Conservation (phyloP, 2,888 invertebrate species). For the Troglohyphantes excavatus region DNA sequence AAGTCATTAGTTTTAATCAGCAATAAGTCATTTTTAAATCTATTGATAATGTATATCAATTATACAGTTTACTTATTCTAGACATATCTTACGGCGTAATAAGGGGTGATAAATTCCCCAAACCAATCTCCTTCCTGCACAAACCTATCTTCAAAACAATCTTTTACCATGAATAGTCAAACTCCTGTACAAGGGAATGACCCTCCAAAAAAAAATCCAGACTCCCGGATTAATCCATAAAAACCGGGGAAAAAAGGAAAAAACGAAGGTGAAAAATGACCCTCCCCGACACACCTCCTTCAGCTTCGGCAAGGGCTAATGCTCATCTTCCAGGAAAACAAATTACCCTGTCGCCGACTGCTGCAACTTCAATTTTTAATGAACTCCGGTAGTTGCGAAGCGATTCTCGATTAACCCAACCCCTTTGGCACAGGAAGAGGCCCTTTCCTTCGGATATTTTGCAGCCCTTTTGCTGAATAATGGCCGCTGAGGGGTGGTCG, state of each 20-base stretch:
- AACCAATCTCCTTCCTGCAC: too few species aligned
- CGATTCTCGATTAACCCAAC: constrained; percentile 68
- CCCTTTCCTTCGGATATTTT: constrained; percentile 55
- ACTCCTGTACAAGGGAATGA: constrained; percentile 7
- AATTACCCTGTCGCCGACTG: constrained; percentile 71
- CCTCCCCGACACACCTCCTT: constrained; percentile 23
- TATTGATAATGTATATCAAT: too few species aligned
- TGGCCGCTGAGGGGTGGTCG: constrained; percentile 38
- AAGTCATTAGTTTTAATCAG: too few species aligned
- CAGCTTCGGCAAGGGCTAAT: constrained; percentile 55
- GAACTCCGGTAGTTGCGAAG: constrained; percentile 75
- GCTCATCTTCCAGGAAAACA: constrained; percentile 63
- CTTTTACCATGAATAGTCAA: not conserved
- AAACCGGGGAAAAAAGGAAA: constrained; percentile 7
- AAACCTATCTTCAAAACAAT: too few species aligned
- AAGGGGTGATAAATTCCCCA: too few species aligned
- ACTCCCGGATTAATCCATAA: constrained; percentile 50
- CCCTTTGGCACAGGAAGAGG: not conserved
- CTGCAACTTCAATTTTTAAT: constrained; percentile 69
- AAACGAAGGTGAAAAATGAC: constrained; percentile 21
- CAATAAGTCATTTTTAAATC: too few species aligned
- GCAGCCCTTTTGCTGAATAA: constrained; percentile 46
- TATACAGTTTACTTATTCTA: too few species aligned
- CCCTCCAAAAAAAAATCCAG: constrained; percentile 35
- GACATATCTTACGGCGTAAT: too few species aligned